Percentiles rank a stretch among this genome's conserved stretches.
Conservation (phyloP, 2,888 invertebrate genomes). For the Phaonia tiefii region DNA sequence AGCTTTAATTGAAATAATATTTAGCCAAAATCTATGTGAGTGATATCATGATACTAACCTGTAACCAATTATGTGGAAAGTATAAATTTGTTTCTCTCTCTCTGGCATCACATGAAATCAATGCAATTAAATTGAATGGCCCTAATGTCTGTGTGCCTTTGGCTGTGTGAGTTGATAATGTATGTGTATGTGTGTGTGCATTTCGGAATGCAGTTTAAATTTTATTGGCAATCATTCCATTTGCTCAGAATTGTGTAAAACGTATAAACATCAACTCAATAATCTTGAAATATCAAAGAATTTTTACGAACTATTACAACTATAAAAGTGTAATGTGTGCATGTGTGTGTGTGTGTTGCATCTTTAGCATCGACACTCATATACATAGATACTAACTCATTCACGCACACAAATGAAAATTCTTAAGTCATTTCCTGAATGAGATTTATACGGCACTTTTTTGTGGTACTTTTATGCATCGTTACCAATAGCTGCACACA, state of each 20-base stretch:
- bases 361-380: conserved; percentile 6
- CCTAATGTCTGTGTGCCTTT: neutral
- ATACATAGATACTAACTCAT: neutral
- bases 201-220: conserved; percentile 2
- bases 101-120: neutral
- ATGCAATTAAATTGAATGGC: conserved; percentile 21
- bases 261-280: conserved; percentile 16
- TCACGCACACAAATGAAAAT: conserved; percentile 11
- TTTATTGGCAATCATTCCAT: conserved; percentile 11
- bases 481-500: conserved; percentile 24
- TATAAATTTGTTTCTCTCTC: neutral
- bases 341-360: conserved; percentile 9
- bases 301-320: conserved; percentile 30
- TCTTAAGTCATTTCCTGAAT: conserved; percentile 35
- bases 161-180: too few relatives aligned
- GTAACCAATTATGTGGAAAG: conserved; percentile 8
- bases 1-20: too few relatives aligned
- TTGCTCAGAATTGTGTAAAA: conserved; percentile 26
- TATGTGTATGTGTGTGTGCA: neutral
- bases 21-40: too few relatives aligned
- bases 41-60: neutral
- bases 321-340: conserved; percentile 15
- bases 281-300: conserved; percentile 11
- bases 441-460: conserved; percentile 36
- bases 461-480: conserved; percentile 43